phyloP scores from a whole-genome alignment of 1,140 invertebrate genomes.

The Zaprionus ghesquierei region DNA sequence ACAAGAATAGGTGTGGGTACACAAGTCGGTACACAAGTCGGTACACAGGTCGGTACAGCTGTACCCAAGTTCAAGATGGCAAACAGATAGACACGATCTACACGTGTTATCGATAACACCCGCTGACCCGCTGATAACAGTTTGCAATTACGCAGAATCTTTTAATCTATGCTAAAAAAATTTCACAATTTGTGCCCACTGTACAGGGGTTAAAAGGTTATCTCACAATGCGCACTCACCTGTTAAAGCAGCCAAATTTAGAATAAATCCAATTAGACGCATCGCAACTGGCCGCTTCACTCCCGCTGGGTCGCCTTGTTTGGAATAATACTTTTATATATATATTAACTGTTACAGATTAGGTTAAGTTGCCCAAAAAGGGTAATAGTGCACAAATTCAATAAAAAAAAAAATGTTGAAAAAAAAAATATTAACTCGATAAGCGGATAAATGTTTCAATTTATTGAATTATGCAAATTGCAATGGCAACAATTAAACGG shows the following conservation, averaged over 20 bases:
- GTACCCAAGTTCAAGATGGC: background rate
- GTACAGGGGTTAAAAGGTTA: background rate
- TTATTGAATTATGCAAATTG: background rate
- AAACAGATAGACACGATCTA: no score
- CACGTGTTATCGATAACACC: background rate
- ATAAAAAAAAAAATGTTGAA: no score
- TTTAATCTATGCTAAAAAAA: no score
- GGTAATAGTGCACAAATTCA: no score
- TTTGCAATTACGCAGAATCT: background rate
- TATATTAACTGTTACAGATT: no score
- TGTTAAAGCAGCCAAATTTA: slow-evolving; percentile 74
- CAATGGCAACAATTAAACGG: background rate
- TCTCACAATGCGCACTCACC: slow-evolving; percentile 48
- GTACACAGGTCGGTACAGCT: no score
- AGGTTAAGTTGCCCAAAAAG: no score
- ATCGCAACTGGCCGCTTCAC: slow-evolving; percentile 20
- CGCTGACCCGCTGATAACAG: background rate
- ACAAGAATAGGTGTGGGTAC: background rate
- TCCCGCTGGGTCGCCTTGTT: slow-evolving; percentile 19
- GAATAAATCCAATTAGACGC: slow-evolving; percentile 69
- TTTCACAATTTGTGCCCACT: background rate
- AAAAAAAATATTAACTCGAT: background rate
- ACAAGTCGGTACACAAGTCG: background rate
- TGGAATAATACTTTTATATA: background rate
- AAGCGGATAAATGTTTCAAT: background rate